These are phyloP conservation scores for Drosophila kepulauana DNA, from an alignment of 1,140 invertebrate genomes.

Conservation along the genomic window DNA sequence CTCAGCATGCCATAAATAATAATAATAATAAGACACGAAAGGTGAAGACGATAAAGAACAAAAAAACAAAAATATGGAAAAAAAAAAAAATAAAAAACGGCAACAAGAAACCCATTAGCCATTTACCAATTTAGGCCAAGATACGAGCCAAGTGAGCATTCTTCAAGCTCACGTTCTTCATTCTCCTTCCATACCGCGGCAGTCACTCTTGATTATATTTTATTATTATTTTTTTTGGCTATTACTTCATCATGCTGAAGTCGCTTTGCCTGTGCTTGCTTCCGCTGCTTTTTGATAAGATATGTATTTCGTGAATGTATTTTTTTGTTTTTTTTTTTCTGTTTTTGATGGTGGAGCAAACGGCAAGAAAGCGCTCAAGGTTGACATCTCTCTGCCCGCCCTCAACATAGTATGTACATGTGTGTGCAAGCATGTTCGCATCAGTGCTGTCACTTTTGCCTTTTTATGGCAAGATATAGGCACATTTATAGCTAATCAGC, in stretches of 20 bases:
- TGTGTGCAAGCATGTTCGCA: not conserved
- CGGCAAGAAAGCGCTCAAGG: slow-evolving; percentile 69
- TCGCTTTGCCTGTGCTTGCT: slow-evolving; percentile 41
- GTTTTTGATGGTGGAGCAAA: not conserved
- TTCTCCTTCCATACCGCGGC: slow-evolving; percentile 7
- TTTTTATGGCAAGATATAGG: too few relatives aligned
- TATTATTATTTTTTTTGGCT: slow-evolving; percentile 59
- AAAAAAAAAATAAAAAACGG: not conserved
- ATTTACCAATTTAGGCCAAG: slow-evolving; percentile 68
- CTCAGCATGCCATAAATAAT: slow-evolving; percentile 48
- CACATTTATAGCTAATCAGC: too few relatives aligned
- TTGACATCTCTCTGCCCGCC: slow-evolving; percentile 55
- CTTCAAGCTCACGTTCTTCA: slow-evolving; percentile 37
- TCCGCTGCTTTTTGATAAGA: slow-evolving; percentile 69
- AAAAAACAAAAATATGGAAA: not conserved
- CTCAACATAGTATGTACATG: slow-evolving; percentile 23
- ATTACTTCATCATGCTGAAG: slow-evolving; percentile 70
- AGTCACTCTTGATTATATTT: slow-evolving; percentile 61
- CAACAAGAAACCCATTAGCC: slow-evolving; percentile 59
- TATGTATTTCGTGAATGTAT: slow-evolving; percentile 34
- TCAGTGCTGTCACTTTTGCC: too few relatives aligned
- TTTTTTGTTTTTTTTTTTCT: not conserved
- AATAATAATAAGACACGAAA: slow-evolving; percentile 26
- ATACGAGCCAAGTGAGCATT: slow-evolving; percentile 46
- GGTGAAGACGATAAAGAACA: slow-evolving; percentile 15